Base-by-base conservation (phyloP, 2,113 vertebrate genomes). In the Cyprinus carpio region DNA sequence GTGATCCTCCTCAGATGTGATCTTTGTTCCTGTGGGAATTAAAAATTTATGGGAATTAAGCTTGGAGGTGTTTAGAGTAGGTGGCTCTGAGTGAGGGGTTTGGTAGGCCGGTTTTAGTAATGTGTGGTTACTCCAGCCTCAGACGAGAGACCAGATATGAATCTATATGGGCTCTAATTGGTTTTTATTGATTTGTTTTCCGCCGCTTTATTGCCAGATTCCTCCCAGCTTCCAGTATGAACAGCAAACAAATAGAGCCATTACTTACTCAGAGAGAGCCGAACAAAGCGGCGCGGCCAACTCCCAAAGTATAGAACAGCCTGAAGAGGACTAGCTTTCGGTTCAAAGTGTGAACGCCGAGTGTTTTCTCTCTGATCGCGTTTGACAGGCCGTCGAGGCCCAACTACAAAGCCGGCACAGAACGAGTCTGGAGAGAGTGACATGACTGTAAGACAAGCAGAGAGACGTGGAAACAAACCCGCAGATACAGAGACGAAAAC, bases 1-100 rank as follows among this genome's bases (percentile, higher is more conserved):
- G 92, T 91, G 90, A 93, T 93, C 92, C 91, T 92, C 91, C 88
- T 89, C 90, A 93, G 93, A 93, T 93, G 92, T 84, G 91, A 93
- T 94, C 92, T 92, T 90, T 91, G 90, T 93, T 94, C 91, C 92
- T 87, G 79, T 84, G 90, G 90, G 90, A 92, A 94, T 94, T 90
- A 95, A 90, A 43, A 43, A 93, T 94, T 92, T 88, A n/a, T 84
- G 90, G 90, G 90, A 92, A 94, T 94, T 90, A 95, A 90, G 10
- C 94, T 92, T 88, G 93, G 90, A 88, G 87, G 90, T 91, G 93
- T 94, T 95, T 93, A 94, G 92, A 84, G 86, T 3, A 90, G 89
- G 88, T 91, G 90, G 90, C 89, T 87, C 67, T 13, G 86, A 92
- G 91, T 91, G 92, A 93, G 51, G 1, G 51, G 4, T 16, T 54